Conservation (phyloP, 92 coral and sea anemone genomes). For the Isaurus tuberculatus region DNA sequence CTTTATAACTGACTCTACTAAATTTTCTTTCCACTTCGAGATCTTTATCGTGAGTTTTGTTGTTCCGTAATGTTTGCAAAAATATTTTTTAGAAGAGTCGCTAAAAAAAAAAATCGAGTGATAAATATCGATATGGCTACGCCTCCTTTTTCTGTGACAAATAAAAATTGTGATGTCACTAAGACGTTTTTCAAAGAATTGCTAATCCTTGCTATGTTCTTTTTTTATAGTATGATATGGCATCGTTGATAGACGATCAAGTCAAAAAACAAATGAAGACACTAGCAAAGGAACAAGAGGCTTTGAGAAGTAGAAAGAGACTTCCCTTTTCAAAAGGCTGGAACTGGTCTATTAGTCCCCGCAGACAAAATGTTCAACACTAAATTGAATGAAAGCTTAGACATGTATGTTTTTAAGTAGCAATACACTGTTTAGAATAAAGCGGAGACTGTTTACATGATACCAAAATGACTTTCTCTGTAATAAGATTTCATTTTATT, state of each 20-base stretch:
- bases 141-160: no score
- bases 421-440: neutral
- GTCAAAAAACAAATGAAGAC: conserved; percentile 92
- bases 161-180: no score
- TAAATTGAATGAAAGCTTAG: neutral
- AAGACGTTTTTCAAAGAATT: neutral
- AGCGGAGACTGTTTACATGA: neutral
- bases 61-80: no score
- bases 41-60: no score
- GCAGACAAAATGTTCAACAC: conserved; percentile 49
- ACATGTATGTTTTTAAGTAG: neutral
- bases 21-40: no score
- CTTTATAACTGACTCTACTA: no score
- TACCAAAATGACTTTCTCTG: neutral
- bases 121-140: no score
- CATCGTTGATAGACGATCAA: conserved; percentile 91
- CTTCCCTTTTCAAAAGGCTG: conserved; percentile 85
- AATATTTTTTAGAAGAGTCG: no score
- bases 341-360: conserved; percentile 79
- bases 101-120: no score
- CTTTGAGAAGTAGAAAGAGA: conserved; percentile 60
- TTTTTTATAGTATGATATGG: conserved; percentile 87
- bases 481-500: no score
- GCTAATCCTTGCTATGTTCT: neutral
- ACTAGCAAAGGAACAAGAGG: conserved; percentile 79